phyloP scores from a whole-genome alignment of 2,797 vertebrate genomes.

The Chelmon rostratus region DNA sequence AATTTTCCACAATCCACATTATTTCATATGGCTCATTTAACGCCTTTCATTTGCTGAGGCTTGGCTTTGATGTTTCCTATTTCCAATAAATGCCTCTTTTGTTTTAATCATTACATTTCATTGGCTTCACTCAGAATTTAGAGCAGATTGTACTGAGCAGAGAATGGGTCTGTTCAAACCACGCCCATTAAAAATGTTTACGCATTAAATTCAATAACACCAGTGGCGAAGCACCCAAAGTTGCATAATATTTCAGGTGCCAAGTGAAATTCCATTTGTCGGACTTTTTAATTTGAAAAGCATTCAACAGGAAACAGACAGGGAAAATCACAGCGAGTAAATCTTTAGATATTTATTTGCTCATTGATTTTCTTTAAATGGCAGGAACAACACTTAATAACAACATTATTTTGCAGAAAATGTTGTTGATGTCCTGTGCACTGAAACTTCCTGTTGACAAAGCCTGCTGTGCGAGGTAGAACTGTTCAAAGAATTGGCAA shows the following conservation, averaged over 20 bases:
- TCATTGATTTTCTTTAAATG: constrained; percentile 12
- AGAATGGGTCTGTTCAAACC: constrained; percentile 31
- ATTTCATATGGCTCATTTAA: constrained; percentile 30
- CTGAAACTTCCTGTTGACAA: neutral
- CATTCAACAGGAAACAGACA: constrained; percentile 16
- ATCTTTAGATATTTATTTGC: constrained; percentile 1
- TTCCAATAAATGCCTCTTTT: constrained; percentile 34
- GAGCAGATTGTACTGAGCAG: constrained; percentile 26
- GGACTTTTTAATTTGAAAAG: constrained; percentile 29
- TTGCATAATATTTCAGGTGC: neutral
- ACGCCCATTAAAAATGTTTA: constrained; percentile 52
- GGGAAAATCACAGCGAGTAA: neutral
- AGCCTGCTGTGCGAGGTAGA: neutral
- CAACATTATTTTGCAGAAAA: neutral
- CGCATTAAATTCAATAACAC: constrained; percentile 16
- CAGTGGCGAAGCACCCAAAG: neutral
- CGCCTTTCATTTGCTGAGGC: neutral
- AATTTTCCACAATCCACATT: constrained; percentile 6
- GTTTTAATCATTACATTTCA: constrained; percentile 55
- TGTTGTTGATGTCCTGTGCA: neutral
- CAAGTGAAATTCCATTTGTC: neutral
- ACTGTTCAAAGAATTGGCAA: constrained; percentile 8
- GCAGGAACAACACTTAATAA: constrained; percentile 1
- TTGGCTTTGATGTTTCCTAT: constrained; percentile 32
- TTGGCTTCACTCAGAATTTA: constrained; percentile 28